These are phyloP conservation scores for Pristionchus pacificus DNA, from an alignment of 1,140 invertebrate species.

Conservation along the genomic window DNA sequence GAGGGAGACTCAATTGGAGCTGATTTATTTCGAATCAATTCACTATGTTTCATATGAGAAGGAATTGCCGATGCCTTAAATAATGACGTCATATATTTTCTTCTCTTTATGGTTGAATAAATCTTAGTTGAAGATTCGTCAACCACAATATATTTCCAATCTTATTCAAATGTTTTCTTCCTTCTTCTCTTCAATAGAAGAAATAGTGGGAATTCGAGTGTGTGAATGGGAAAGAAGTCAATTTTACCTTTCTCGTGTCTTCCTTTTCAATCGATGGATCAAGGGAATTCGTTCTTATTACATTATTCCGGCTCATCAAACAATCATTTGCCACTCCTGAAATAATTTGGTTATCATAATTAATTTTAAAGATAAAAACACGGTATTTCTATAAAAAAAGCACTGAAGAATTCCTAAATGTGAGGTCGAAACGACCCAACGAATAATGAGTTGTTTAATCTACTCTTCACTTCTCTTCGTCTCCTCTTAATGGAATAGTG, in stretches of 20 bases:
- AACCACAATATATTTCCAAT: too few relatives aligned
- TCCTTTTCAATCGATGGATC: background rate
- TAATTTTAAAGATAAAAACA: too few relatives aligned
- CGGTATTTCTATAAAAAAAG: background rate
- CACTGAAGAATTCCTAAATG: background rate
- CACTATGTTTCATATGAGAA: background rate
- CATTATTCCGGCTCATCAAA: too few relatives aligned
- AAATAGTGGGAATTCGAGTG: too few relatives aligned
- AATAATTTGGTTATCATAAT: too few relatives aligned
- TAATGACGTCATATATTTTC: background rate
- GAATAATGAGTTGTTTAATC: background rate
- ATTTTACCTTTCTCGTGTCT: background rate
- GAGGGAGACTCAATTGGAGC: background rate
- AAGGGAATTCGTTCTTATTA: too few relatives aligned
- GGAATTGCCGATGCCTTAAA: background rate
- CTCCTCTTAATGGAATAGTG: background rate
- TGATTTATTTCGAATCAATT: background rate
- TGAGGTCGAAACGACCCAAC: background rate
- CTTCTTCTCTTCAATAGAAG: background rate
- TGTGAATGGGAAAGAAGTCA: too few relatives aligned
- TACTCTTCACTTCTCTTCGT: background rate
- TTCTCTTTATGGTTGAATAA: too few relatives aligned
- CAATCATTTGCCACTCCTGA: too few relatives aligned
- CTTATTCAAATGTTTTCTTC: background rate
- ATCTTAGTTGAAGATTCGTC: too few relatives aligned